Evolutionary conservation across 2,888 invertebrate species (phyloP), one percentile per base, ranked within the genome.

Genomic region (Drosophila stalkeri): DNA sequence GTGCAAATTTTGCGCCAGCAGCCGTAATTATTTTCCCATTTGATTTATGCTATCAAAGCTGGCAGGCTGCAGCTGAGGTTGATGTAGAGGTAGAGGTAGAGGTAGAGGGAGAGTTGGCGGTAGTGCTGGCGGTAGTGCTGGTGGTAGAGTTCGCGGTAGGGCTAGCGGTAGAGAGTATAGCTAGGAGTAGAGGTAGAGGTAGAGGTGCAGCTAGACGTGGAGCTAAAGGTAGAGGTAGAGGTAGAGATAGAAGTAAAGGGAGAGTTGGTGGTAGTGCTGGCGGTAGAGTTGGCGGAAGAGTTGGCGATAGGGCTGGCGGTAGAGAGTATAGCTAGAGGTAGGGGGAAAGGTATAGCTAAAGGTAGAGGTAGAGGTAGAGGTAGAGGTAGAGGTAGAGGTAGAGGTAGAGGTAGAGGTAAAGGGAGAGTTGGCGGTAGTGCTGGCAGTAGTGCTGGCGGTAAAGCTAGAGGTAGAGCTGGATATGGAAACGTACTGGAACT

Each of bases 11-110:
- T 78, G 68, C 74, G 73, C 76, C 73, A 79, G 90, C 79, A 89
- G 74, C 80, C 80, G 86, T 91, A 90, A 91, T 91, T 90, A 91
- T 91, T 91, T 90, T 86, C 54, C 55, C 82, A 81, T 86, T 90
- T 90, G 91, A 90, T 90, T 90, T 90, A 91, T 90, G 89, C 80
- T 72, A 80, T 84, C 86, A 82, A 65, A 80, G 80, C 56, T 62
- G 73, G 62, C 64, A 55, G 63, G 63, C 43, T 63, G 49, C 27
- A 8, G 11, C 9, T 9, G 33, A 33, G 27, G 12, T 12, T 3
- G 18, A 16, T 41, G 43, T 0, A 9, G 37, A 11, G 52, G n/a
- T 2, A 33, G 33, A 4, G 37, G 4, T 8, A n/a, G 23, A 12
- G 27, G 18, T 37, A 4, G 14, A 14, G 37, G 12, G 14, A 37